phyloP scores from a whole-genome alignment of 2,888 invertebrate genomes.

The Uloborus plumipes region DNA sequence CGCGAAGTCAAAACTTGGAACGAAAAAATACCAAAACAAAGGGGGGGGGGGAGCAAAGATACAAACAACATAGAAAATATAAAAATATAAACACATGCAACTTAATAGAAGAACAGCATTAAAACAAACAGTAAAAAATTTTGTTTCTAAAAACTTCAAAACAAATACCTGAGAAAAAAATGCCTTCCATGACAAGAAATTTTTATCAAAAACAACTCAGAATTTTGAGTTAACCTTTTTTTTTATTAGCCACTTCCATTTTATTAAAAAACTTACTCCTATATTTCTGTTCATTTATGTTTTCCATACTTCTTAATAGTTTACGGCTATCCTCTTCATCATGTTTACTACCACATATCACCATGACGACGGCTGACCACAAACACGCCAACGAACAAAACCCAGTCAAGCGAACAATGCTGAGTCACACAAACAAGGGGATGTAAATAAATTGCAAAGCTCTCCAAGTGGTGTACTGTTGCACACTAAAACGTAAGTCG shows the following conservation, averaged over 20 bases:
- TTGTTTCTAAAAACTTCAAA: not conserved
- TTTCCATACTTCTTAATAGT: constrained; percentile 67
- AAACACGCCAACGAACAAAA: constrained; percentile 42
- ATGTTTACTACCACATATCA: constrained; percentile 65
- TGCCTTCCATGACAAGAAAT: not conserved
- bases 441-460: constrained; percentile 5
- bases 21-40: not conserved
- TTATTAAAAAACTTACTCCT: constrained; percentile 61
- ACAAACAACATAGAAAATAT: not conserved
- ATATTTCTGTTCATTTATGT: constrained; percentile 66
- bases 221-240: not conserved
- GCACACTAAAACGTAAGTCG: no score
- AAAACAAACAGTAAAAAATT: not conserved
- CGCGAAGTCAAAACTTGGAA: not conserved
- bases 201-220: not conserved
- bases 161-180: constrained; percentile 11
- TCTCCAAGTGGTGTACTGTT: not conserved
- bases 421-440: constrained; percentile 29
- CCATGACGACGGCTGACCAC: constrained; percentile 63
- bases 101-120: not conserved
- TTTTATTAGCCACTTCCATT: no score
- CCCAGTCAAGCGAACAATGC: constrained; percentile 28
- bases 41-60: not conserved
- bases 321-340: constrained; percentile 66
- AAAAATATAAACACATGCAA: not conserved